These are phyloP conservation scores for Amblyjoppa proteus DNA, from an alignment of 2,888 invertebrate species.

Conservation along the genomic window DNA sequence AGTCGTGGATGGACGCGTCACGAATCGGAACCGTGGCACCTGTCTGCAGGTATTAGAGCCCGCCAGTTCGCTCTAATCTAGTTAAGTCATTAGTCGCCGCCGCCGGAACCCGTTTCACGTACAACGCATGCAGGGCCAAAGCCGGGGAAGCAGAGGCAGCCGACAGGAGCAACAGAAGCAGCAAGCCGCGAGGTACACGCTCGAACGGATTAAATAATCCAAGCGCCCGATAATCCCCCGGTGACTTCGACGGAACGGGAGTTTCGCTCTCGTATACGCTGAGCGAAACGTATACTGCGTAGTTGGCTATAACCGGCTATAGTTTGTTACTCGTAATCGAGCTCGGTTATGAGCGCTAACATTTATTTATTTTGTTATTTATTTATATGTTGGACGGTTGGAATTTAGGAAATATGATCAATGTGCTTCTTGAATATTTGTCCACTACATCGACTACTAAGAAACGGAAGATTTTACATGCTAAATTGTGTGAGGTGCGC, in stretches of 20 bases:
- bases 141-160: slow-evolving; percentile 37
- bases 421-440: not conserved
- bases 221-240: slow-evolving; percentile 71
- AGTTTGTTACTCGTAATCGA: not conserved
- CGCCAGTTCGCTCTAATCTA: slow-evolving; percentile 74
- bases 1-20: slow-evolving; percentile 64
- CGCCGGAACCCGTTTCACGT: slow-evolving; percentile 65
- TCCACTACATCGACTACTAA: too few species aligned
- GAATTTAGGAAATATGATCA: not conserved
- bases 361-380: not conserved
- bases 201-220: slow-evolving; percentile 75
- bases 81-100: slow-evolving; percentile 75
- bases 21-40: slow-evolving; percentile 72
- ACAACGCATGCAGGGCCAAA: slow-evolving; percentile 57
- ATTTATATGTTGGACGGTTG: not conserved
- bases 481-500: not conserved
- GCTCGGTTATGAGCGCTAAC: not conserved
- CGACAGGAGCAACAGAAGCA: slow-evolving; percentile 47
- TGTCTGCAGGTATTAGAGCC: slow-evolving; percentile 76
- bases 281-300: slow-evolving; percentile 41
- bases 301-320: not conserved
- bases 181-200: slow-evolving; percentile 66
- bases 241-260: slow-evolving; percentile 68
- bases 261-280: slow-evolving; percentile 40
- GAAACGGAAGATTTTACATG: not conserved